These are phyloP conservation scores for Neofelis nebulosa DNA, from an alignment of 2,113 vertebrate genomes.

Conservation along the genomic window DNA sequence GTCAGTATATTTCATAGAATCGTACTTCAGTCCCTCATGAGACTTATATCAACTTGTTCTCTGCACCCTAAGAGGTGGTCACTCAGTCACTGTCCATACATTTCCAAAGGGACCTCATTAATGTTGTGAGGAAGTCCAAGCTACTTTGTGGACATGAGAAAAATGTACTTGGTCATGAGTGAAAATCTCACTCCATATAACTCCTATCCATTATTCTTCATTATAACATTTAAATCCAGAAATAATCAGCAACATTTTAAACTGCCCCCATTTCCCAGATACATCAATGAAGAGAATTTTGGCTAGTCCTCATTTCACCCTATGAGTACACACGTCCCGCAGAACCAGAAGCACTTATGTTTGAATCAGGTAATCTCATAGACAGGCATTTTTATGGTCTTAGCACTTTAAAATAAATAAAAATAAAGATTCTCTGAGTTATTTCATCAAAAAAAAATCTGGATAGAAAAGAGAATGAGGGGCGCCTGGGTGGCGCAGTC, in stretches of 20 bases:
- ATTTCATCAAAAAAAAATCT: background rate
- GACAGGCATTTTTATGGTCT: background rate
- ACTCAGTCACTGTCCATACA: background rate
- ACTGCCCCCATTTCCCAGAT: background rate
- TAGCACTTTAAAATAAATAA: constrained; percentile 22
- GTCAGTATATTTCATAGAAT: background rate
- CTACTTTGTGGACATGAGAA: background rate
- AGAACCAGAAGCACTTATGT: background rate
- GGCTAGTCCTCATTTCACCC: background rate
- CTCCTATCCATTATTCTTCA: background rate
- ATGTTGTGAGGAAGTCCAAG: background rate
- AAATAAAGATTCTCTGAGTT: background rate
- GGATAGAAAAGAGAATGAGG: background rate
- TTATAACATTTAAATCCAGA: background rate
- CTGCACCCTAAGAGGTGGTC: background rate
- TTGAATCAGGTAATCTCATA: background rate
- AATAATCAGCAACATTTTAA: background rate
- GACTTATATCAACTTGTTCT: background rate
- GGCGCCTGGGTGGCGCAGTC: too few relatives aligned
- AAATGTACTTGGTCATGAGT: background rate
- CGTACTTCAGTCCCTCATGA: background rate
- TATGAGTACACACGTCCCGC: background rate
- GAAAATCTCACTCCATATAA: background rate
- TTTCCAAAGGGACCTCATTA: background rate
- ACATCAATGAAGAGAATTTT: background rate